Evolutionary conservation across 2,113 vertebrate species (phyloP).

Genomic region (Halichoeres trimaculatus): DNA sequence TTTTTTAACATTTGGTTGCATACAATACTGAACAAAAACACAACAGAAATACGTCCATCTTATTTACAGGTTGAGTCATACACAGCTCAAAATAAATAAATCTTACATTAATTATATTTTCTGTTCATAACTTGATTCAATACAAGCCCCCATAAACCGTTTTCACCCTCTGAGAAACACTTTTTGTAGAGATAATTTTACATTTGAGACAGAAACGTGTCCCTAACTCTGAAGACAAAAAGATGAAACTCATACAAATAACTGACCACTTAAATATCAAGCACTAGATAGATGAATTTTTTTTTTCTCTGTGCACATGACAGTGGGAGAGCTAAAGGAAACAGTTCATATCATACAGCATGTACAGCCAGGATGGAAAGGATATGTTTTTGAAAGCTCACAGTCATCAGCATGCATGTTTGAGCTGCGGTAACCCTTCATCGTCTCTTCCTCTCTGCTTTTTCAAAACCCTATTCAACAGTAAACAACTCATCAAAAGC

Average conservation of each 20-base stretch:
- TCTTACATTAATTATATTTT: conserved; percentile 28
- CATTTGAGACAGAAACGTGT: conserved; percentile 5
- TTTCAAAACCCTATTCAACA: conserved; percentile 10
- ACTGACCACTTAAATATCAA: conserved; percentile 39
- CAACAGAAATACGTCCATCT: conserved; percentile 50
- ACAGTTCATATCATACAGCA: conserved; percentile 47
- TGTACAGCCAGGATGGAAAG: conserved; percentile 52
- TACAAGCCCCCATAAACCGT: conserved; percentile 20
- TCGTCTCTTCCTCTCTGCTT: conserved; percentile 14
- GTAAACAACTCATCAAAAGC: conserved; percentile 58
- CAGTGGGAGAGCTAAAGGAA: conserved; percentile 42
- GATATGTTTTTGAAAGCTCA: conserved; percentile 33
- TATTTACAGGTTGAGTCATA: conserved; percentile 50
- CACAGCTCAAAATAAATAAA: conserved; percentile 49
- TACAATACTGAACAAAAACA: conserved; percentile 57
- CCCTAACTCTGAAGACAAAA: conserved; percentile 18
- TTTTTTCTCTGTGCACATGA: conserved; percentile 56
- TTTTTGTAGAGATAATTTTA: conserved; percentile 22
- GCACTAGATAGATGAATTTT: conserved; percentile 30
- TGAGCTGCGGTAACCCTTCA: background rate
- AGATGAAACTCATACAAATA: conserved; percentile 28
- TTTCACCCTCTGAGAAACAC: background rate
- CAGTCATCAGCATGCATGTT: conserved; percentile 74
- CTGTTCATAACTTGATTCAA: conserved; percentile 29
- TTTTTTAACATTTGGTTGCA: conserved; percentile 37